Base-by-base conservation (phyloP, 2,888 invertebrate species). In the Zele albiditarsus region DNA sequence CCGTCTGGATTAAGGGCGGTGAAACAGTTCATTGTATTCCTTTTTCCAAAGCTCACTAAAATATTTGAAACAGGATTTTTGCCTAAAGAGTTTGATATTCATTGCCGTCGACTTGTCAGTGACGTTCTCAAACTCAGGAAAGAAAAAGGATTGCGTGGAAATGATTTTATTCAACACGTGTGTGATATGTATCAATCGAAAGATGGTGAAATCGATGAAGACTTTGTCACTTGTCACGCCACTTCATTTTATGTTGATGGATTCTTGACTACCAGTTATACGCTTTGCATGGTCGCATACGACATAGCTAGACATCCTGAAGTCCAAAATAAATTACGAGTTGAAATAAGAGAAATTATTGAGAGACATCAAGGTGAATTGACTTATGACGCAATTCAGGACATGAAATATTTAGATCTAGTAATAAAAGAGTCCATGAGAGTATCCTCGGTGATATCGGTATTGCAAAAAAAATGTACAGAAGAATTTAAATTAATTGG, bases 171-270 rank as follows among this genome's bases (percentile, higher is more conserved):
- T 25, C 90, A 92, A 73, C 90, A 91, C 72, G 80, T 90, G 49
- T 80, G 91, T 73, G 85, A 91, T 27, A 23, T 20, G 10, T 49
- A 42, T 20, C 60, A 68, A 25, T 20, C 49, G 16, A 46, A 73
- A 70, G 33, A 27, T 23, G 63, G 63, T 16, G 25, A 66, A 46
- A 25, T 66, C 6, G 46, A 66, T 46, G 66, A 66, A 46, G 38
- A 25, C 16, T 66, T 66, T 38, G 46, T 66, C 6, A 81, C 88
- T 0, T 86, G 91, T 0, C 90, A 91, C 75, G 88, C 90, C 0
- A 82, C 91, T 0, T 89, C 91, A 1, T 91, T 92, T 80, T 91
- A 91, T 79, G 76, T 90, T 1, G 92, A 91, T 28, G 91, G 91
- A 1, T 91, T 90, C 79, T 91, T 92, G 81, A 92, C 92, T 0